A percentile compares a stretch with the other conserved stretches of the same genome.
Evolutionary conservation across 2,113 vertebrate species (phyloP).

Genomic region (Otocyon megalotis): DNA sequence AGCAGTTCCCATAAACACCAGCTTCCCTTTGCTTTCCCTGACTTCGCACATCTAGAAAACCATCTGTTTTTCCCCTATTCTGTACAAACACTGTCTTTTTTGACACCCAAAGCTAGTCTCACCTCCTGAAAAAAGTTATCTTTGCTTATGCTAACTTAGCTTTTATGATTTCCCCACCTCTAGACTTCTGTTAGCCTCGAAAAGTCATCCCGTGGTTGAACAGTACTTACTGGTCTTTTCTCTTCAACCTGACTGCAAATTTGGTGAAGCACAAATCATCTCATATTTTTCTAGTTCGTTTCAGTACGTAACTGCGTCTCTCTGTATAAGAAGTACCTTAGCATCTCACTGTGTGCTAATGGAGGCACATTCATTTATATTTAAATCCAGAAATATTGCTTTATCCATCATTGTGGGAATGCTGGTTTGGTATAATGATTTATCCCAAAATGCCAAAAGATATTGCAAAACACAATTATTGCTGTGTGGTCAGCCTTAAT

Average conservation of each 20-base stretch:
- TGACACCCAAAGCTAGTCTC: slow-evolving; percentile 52
- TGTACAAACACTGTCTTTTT: slow-evolving; percentile 58
- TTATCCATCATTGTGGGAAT: not conserved
- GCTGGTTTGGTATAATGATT: not conserved
- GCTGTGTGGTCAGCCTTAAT: not conserved
- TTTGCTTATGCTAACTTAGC: slow-evolving; percentile 19
- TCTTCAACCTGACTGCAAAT: not conserved
- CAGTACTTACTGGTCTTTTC: not conserved
- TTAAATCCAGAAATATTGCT: not conserved
- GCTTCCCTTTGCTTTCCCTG: not conserved
- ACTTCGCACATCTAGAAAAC: slow-evolving; percentile 53
- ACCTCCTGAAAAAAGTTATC: slow-evolving; percentile 36
- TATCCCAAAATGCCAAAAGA: not conserved
- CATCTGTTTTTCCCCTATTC: slow-evolving; percentile 55
- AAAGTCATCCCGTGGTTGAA: not conserved
- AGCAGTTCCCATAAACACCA: not conserved
- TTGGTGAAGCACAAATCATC: not conserved
- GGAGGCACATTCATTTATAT: not conserved
- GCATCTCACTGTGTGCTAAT: too few species aligned
- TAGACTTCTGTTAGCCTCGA: not conserved
- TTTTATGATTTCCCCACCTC: not conserved
- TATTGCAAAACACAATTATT: not conserved
- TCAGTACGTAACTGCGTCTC: not conserved
- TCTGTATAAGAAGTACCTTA: not conserved
- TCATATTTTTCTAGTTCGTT: not conserved